A percentile compares a stretch with the other conserved stretches of the same genome.
phyloP scores from a whole-genome alignment of 1,140 invertebrate species.

The Atta cephalotes region DNA sequence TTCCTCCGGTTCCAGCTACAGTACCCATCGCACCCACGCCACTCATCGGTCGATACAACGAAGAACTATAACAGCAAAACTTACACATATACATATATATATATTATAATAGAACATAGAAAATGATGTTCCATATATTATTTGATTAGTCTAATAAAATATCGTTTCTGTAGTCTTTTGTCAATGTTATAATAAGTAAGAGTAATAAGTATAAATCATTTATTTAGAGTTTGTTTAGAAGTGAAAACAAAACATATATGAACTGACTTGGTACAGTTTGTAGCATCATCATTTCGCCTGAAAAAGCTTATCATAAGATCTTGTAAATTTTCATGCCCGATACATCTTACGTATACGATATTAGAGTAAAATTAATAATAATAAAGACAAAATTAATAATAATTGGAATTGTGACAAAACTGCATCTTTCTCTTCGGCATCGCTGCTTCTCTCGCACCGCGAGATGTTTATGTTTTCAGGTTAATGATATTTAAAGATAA shows the following conservation, averaged over 20 bases:
- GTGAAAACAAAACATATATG: background rate
- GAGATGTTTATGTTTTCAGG: background rate
- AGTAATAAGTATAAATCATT: background rate
- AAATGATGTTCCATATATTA: background rate
- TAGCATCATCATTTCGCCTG: background rate
- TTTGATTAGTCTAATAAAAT: background rate
- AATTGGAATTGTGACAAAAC: background rate
- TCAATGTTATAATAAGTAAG: background rate
- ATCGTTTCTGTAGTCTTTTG: background rate
- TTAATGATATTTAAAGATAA: conserved; percentile 13
- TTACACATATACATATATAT: background rate
- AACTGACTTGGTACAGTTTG: too few relatives aligned
- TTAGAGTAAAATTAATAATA: background rate
- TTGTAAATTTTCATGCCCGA: background rate
- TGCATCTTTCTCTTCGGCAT: background rate
- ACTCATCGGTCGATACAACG: conserved; percentile 80
- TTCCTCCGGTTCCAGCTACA: conserved; percentile 54
- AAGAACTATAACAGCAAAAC: conserved; percentile 75
- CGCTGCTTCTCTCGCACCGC: background rate
- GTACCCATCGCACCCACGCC: conserved; percentile 71
- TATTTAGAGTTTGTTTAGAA: background rate
- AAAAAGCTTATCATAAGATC: background rate
- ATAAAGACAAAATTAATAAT: background rate
- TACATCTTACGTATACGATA: background rate
- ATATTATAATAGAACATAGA: background rate